Evolutionary conservation across 2,888 invertebrate species (phyloP), one percentile per base, ranked within the genome.

Genomic region (Monopis laevigella): DNA sequence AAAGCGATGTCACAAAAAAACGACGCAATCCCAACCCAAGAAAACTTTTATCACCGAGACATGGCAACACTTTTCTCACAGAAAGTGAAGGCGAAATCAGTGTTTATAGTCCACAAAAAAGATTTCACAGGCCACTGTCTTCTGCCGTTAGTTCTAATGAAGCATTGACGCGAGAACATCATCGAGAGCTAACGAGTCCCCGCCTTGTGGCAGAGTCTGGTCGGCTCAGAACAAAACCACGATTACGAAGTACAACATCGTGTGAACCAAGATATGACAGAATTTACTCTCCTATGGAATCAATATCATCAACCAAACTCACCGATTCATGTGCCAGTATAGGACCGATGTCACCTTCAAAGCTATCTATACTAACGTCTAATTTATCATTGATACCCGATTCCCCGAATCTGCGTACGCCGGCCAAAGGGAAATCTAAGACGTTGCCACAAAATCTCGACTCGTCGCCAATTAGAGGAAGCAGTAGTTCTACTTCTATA

Each of bases 361-460:
- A 69, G 50, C 64, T 53, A 47, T 66, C 69, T 34, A 66, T 75
- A 41, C 63, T 73, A 51, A 73, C 73, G 50, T 80, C 77, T 2
- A 78, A 81, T 52, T 55, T 81, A 43, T 82, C 80, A 4, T 51
- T 81, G 28, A 69, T 80, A 56, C 70, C 80, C 13, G 78, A 81
- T 49, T 72, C 75, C 1, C 77, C 80, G 7, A 71, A 71, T 52
- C 50, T 87, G 70, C 49, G 65, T 14, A 56, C 71, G 12, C 69
- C 73, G 21, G 57, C 55, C 5, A 81, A 72, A 50, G 83, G 84
- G 51, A 86, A 86, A 62, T 83, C 86, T 2, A 85, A 84, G 66
- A 86, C 86, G 1, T 61, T 86, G 44, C 86, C 86, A 34, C 86
- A 86, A 63, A 85, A 84, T 64, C 64, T 85, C 13, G 70, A 59